phyloP scores from a whole-genome alignment of 2,888 invertebrate species.

The Tipula lateralis region DNA sequence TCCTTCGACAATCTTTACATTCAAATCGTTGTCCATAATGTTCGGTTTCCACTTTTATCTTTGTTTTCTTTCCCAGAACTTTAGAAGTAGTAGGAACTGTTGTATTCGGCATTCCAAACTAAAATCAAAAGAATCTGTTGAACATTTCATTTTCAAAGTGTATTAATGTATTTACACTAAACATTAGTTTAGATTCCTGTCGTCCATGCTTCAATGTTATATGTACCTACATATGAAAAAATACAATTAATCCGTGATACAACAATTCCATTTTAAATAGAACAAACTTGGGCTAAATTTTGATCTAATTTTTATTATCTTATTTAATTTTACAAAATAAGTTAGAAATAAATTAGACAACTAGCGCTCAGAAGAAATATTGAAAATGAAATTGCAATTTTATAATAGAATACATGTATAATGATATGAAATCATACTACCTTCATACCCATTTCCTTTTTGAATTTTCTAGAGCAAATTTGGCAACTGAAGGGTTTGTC shows the following conservation, averaged over 20 bases:
- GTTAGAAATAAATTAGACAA: neutral
- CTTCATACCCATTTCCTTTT: neutral
- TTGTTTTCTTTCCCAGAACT: neutral
- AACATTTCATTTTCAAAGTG: neutral
- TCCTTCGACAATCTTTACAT: neutral
- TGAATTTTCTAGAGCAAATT: neutral
- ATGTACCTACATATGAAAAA: neutral
- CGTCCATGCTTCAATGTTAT: neutral
- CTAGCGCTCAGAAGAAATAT: neutral
- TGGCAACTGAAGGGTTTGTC: neutral
- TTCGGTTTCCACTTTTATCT: neutral
- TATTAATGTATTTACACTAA: neutral
- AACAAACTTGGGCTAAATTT: neutral
- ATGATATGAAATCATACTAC: slow-evolving; percentile 1
- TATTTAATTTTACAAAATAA: neutral
- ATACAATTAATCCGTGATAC: neutral
- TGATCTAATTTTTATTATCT: neutral
- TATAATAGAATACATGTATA: neutral
- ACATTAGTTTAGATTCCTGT: neutral
- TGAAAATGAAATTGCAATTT: neutral
- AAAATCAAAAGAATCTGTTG: neutral
- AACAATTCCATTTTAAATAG: neutral
- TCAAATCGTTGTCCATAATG: neutral
- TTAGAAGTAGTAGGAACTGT: neutral
- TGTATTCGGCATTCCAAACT: neutral